Evolutionary conservation across 2,888 invertebrate genomes (phyloP).

Genomic region (Byasa hedistus): DNA sequence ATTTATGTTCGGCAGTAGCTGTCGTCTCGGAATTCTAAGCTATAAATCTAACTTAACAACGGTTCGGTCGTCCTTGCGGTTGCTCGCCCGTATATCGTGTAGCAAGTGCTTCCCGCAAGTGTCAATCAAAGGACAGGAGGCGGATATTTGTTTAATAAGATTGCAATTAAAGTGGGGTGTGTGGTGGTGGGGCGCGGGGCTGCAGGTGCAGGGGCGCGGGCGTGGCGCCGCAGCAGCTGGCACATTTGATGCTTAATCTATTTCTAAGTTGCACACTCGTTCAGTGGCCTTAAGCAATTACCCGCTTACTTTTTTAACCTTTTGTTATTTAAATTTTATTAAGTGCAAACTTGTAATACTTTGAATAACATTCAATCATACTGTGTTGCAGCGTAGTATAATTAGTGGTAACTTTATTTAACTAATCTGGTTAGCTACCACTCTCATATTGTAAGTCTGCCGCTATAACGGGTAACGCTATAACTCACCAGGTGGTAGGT

Average conservation of each 20-base stretch:
- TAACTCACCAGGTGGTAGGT: no score
- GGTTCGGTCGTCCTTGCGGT: slow-evolving; percentile 18
- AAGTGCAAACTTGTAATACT: no score
- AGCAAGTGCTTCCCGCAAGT: slow-evolving; percentile 17
- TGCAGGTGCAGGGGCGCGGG: slow-evolving; percentile 73
- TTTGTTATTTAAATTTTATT: no score
- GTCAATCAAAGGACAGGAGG: slow-evolving; percentile 25
- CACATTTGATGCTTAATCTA: slow-evolving; percentile 54
- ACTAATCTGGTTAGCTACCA: no score
- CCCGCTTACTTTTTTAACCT: no score
- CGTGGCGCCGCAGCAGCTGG: slow-evolving; percentile 74
- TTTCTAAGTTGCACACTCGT: slow-evolving; percentile 46
- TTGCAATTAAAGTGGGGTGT: slow-evolving; percentile 61
- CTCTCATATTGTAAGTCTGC: no score
- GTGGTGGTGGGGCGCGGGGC: slow-evolving; percentile 42
- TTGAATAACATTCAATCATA: no score
- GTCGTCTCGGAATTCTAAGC: neutral
- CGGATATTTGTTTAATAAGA: slow-evolving; percentile 62
- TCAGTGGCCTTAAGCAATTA: no score
- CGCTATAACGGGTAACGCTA: no score
- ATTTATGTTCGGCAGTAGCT: neutral
- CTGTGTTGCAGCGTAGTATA: no score
- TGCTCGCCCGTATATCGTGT: slow-evolving; percentile 20
- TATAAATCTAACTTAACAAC: slow-evolving; percentile 7
- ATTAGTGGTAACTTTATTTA: no score